A percentile compares a stretch with the other conserved stretches of the same genome.
phyloP scores from a whole-genome alignment of 2,113 vertebrate species.

The Scopus umbretta region DNA sequence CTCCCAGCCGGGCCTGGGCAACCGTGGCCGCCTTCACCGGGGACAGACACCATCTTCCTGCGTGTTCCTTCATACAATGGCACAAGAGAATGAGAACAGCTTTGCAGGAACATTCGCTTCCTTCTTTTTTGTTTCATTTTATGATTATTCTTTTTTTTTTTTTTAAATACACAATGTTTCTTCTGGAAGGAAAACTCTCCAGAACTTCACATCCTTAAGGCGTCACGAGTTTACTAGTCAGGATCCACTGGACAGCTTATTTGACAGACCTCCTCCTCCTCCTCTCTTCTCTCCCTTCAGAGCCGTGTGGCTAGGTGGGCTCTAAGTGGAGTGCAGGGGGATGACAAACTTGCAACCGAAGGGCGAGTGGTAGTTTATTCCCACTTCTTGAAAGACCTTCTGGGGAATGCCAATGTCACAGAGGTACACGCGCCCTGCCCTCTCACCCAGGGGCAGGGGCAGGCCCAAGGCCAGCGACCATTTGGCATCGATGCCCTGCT shows the following conservation, averaged over 20 bases:
- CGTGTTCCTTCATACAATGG: background rate
- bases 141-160: background rate
- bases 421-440: slow-evolving; percentile 88
- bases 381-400: slow-evolving; percentile 94
- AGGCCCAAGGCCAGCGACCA: slow-evolving; percentile 95
- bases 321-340: slow-evolving; percentile 88
- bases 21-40: background rate
- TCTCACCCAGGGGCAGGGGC: slow-evolving; percentile 86
- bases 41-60: background rate
- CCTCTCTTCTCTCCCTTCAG: background rate
- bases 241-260: background rate
- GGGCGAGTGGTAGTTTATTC: slow-evolving; percentile 94
- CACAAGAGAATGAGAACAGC: background rate
- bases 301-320: accelerated
- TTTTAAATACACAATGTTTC: background rate
- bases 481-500: slow-evolving; percentile 91
- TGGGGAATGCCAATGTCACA: slow-evolving; percentile 96
- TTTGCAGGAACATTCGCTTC: background rate
- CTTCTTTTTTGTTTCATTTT: background rate
- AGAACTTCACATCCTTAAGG: slow-evolving; percentile 73
- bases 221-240: slow-evolving; percentile 25
- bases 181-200: slow-evolving; percentile 35
- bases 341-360: slow-evolving; percentile 99
- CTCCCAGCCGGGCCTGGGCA: background rate
- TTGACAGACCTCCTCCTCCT: background rate